Conservation (phyloP, 2,113 vertebrate genomes). For the Grus americana region DNA sequence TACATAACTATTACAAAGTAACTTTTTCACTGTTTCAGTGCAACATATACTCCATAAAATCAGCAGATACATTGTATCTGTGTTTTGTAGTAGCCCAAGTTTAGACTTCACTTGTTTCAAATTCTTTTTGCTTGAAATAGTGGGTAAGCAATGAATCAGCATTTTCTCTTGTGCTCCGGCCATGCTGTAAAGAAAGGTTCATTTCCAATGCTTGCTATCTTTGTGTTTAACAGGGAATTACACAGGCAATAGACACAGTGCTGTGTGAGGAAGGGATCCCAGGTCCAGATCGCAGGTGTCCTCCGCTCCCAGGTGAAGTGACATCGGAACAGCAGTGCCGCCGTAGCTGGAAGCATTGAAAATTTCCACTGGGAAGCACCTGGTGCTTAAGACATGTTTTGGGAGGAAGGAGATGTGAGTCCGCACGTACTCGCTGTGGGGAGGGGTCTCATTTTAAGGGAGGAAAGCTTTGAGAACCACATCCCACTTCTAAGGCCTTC, state of each 20-base stretch:
- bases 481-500: neutral
- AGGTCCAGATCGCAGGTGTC: neutral
- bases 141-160: neutral
- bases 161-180: neutral
- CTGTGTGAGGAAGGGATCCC: neutral
- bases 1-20: neutral
- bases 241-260: neutral
- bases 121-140: neutral
- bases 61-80: neutral
- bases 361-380: neutral
- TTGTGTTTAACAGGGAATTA: neutral
- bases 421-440: rapidly evolving
- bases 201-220: neutral
- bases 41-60: neutral
- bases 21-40: neutral
- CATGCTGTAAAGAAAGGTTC: neutral
- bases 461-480: neutral
- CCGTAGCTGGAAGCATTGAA: neutral
- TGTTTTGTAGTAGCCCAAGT: neutral
- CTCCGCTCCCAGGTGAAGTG: neutral
- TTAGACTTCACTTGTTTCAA: neutral
- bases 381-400: neutral
- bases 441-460: neutral
- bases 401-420: neutral
- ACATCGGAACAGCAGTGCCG: neutral